These are phyloP conservation scores for Etheostoma cragini DNA, from an alignment of 2,113 vertebrate species.

Conservation along the genomic window DNA sequence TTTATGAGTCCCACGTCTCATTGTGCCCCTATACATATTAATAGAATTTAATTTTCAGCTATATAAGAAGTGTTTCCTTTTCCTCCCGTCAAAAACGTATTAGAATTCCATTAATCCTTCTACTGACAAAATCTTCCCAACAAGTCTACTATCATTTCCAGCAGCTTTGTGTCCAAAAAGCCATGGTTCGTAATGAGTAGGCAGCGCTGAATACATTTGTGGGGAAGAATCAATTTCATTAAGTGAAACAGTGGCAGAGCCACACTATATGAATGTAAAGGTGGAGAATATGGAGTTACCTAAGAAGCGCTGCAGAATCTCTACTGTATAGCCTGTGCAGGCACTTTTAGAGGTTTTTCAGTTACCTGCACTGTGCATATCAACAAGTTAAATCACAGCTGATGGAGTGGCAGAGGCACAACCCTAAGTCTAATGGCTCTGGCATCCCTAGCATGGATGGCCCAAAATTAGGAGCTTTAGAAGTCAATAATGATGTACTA, in stretches of 20 bases:
- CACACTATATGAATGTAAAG: constrained; percentile 52
- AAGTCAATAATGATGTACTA: constrained; percentile 77
- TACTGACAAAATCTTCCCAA: constrained; percentile 67
- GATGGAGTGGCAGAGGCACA: constrained; percentile 59
- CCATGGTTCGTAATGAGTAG: constrained; percentile 63
- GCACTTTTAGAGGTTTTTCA: constrained; percentile 40
- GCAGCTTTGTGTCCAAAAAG: constrained; percentile 71
- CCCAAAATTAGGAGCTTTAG: constrained; percentile 48
- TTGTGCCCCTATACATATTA: constrained; percentile 78
- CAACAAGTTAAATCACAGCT: constrained; percentile 72
- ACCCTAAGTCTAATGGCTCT: constrained; percentile 55
- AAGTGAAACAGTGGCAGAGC: constrained; percentile 60
- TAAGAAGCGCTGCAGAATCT: constrained; percentile 19
- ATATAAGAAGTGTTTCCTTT: constrained; percentile 75
- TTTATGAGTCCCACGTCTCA: constrained; percentile 74
- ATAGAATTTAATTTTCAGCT: constrained; percentile 73
- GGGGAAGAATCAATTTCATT: constrained; percentile 58
- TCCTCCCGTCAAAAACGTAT: constrained; percentile 72
- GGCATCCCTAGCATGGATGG: constrained; percentile 50
- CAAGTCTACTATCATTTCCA: constrained; percentile 73
- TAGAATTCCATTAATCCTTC: constrained; percentile 73
- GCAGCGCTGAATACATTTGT: constrained; percentile 64
- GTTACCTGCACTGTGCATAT: constrained; percentile 60
- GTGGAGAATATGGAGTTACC: constrained; percentile 41
- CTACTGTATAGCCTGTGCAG: constrained; percentile 12